These are phyloP conservation scores for Oryzias curvinotus DNA, from an alignment of 2,113 vertebrate species.

Conservation along the genomic window DNA sequence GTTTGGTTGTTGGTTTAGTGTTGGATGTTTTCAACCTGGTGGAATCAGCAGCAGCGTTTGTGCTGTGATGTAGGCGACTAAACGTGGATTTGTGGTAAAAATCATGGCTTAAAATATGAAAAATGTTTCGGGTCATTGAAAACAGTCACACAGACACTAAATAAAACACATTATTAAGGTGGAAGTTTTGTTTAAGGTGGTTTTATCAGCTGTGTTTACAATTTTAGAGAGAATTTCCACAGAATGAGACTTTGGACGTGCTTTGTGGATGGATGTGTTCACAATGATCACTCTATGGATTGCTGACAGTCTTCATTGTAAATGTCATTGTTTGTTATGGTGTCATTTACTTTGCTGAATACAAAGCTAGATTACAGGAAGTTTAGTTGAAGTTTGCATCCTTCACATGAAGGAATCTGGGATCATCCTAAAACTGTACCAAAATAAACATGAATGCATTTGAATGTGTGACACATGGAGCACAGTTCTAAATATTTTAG, in stretches of 20 bases:
- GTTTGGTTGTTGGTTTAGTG: too few relatives aligned
- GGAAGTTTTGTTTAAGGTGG: background rate
- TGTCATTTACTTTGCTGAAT: conserved; percentile 10
- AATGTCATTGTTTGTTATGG: background rate
- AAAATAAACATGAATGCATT: too few relatives aligned
- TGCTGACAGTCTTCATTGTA: background rate
- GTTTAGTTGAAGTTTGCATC: background rate
- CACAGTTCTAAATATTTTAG: conserved; percentile 7
- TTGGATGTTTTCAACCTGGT: too few relatives aligned
- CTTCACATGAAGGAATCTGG: too few relatives aligned
- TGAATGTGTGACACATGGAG: background rate
- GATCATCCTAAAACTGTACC: too few relatives aligned
- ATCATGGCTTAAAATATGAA: too few relatives aligned
- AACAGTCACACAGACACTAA: too few relatives aligned
- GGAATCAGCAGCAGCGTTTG: too few relatives aligned
- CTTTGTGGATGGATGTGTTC: background rate
- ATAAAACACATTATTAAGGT: background rate
- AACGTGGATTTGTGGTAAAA: too few relatives aligned
- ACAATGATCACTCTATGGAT: background rate
- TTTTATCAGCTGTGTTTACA: background rate
- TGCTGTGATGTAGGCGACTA: too few relatives aligned
- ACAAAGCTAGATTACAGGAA: background rate
- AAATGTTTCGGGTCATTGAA: too few relatives aligned
- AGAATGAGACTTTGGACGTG: background rate
- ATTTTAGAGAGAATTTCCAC: background rate